These are phyloP conservation scores for Ophioninae sp. DNA, from an alignment of 2,888 invertebrate species.

Conservation along the genomic window DNA sequence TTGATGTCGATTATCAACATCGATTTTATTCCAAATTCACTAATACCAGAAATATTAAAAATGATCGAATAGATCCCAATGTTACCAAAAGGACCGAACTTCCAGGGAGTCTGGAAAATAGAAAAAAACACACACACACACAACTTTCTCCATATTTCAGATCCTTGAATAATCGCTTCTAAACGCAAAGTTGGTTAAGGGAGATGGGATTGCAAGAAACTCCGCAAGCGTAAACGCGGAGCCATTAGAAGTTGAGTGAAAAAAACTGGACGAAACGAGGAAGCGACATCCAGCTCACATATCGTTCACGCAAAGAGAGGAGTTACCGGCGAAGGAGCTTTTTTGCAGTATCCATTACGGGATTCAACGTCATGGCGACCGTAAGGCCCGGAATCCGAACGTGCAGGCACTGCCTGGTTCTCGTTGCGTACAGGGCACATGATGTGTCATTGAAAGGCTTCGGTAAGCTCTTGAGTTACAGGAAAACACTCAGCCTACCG, in stretches of 20 bases:
- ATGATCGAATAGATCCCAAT: not conserved
- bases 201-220: not conserved
- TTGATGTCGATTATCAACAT: not conserved
- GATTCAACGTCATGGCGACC: constrained; percentile 35
- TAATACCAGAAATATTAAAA: not conserved
- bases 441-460: constrained; percentile 44
- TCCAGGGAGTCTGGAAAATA: not conserved
- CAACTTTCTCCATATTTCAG: not conserved
- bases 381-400: constrained; percentile 49
- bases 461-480: constrained; percentile 7
- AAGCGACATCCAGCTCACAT: constrained; percentile 38
- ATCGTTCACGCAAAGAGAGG: constrained; percentile 46
- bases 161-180: not conserved
- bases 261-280: constrained; percentile 20
- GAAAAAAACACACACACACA: not conserved
- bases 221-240: not conserved
- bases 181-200: not conserved
- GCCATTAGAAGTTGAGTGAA: not conserved
- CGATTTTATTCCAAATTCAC: not conserved
- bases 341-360: constrained; percentile 61
- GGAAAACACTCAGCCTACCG: constrained; percentile 6
- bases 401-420: constrained; percentile 51
- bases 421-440: constrained; percentile 50
- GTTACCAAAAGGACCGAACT: not conserved
- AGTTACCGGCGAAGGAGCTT: constrained; percentile 55